A percentile compares a stretch with the other conserved stretches of the same genome.
Evolutionary conservation across 2,797 vertebrate species (phyloP).

Genomic region (Ctenosaura bakeri): DNA sequence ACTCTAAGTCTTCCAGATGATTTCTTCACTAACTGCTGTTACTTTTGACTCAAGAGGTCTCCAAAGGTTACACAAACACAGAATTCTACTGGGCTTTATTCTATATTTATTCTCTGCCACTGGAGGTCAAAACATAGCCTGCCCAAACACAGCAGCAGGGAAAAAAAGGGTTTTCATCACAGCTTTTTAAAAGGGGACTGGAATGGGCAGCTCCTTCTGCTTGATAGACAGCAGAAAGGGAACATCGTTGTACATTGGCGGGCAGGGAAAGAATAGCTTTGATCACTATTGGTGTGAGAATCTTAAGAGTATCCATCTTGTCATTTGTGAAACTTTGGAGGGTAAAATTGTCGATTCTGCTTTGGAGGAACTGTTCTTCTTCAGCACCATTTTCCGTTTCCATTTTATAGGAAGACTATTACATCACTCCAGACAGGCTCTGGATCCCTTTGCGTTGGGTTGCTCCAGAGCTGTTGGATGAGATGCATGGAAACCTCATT

Average conservation of each 20-base stretch:
- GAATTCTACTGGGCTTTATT: too few species aligned
- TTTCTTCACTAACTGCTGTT: too few species aligned
- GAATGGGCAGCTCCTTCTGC: background rate
- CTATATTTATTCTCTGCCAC: too few species aligned
- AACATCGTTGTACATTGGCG: background rate
- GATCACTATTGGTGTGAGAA: background rate
- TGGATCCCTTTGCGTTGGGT: slow-evolving; percentile 96
- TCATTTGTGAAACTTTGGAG: background rate
- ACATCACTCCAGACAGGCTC: slow-evolving; percentile 91
- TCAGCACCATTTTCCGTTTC: background rate
- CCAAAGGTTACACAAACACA: too few species aligned
- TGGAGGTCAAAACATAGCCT: too few species aligned
- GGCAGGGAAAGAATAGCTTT: too few species aligned
- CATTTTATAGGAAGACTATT: slow-evolving; percentile 91
- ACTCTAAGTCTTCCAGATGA: too few species aligned
- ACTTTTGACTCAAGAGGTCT: too few species aligned
- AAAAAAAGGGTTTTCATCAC: too few species aligned
- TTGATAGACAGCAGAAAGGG: background rate
- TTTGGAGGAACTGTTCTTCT: background rate
- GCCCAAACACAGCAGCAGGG: too few species aligned
- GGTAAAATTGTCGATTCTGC: background rate
- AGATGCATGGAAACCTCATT: slow-evolving; percentile 89
- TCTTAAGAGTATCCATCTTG: background rate
- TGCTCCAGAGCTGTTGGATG: slow-evolving; percentile 91
- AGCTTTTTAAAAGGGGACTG: background rate